These are phyloP conservation scores for Phaethon lepturus DNA, from an alignment of 2,113 vertebrate genomes.

Conservation along the genomic window DNA sequence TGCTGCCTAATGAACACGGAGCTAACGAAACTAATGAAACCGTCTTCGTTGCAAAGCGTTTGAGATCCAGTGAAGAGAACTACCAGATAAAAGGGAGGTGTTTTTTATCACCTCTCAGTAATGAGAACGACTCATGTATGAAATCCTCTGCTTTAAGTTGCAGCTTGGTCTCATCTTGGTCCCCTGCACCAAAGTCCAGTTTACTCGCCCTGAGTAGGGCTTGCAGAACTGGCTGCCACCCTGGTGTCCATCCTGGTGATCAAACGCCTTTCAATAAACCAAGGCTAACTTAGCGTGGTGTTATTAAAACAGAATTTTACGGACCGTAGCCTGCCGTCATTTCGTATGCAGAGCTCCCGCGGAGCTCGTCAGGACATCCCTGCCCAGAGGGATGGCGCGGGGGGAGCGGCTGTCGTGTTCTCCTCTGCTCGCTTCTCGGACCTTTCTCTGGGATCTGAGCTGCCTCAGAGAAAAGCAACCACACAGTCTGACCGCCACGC, in stretches of 20 bases:
- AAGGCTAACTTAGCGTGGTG: neutral
- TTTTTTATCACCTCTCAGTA: neutral
- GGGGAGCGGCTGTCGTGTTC: neutral
- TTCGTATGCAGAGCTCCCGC: neutral
- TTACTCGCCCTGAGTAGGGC: neutral
- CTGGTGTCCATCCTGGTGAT: neutral
- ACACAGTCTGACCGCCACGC: accelerated
- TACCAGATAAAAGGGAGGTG: neutral
- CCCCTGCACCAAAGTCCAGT: neutral
- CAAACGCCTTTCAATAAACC: neutral
- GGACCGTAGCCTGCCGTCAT: neutral
- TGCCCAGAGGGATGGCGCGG: neutral
- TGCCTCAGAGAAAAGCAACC: neutral
- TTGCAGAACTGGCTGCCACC: neutral
- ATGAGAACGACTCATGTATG: neutral
- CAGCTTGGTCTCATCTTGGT: accelerated
- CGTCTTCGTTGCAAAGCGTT: neutral
- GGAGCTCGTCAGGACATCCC: neutral
- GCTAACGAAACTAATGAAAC: neutral
- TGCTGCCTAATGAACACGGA: neutral
- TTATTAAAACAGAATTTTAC: neutral
- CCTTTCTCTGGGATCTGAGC: neutral
- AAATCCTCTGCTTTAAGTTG: neutral
- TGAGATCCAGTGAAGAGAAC: neutral
- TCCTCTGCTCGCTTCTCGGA: neutral